Conservation (phyloP, 1,140 invertebrate genomes). For the Ylistrum balloti region DNA sequence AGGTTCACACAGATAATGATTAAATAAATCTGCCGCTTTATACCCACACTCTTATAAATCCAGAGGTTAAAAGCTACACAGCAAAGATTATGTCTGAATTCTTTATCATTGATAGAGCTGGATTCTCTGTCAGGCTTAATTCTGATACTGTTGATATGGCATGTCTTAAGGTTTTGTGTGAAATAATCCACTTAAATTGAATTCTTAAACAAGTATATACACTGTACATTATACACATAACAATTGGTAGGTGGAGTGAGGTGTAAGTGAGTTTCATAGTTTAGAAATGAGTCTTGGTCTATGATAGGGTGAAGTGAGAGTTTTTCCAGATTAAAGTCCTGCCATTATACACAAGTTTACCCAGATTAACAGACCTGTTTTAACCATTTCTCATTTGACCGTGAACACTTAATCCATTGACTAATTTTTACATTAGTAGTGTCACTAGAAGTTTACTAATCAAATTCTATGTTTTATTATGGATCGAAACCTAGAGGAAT, state of each 20-base stretch:
- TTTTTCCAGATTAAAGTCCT: neutral
- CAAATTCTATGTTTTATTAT: neutral
- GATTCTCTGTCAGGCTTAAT: too few species aligned
- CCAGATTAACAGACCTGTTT: neutral
- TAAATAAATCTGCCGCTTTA: too few species aligned
- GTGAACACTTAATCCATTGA: neutral
- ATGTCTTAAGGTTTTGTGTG: neutral
- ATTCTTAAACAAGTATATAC: too few species aligned
- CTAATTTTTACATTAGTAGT: neutral
- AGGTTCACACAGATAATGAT: too few species aligned
- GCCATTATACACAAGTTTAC: neutral
- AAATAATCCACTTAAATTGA: conserved; percentile 1
- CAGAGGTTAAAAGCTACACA: too few species aligned
- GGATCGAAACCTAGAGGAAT: neutral
- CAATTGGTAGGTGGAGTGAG: neutral
- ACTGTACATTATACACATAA: neutral
- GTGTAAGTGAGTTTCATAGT: neutral
- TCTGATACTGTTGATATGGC: neutral
- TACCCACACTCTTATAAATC: too few species aligned
- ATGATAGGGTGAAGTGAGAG: neutral
- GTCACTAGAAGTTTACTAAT: too few species aligned
- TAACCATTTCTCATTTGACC: neutral
- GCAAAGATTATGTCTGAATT: too few species aligned
- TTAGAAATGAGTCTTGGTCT: neutral
- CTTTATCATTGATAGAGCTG: neutral